Evolutionary conservation across 2,113 vertebrate species (phyloP), one percentile per base, ranked within the genome.

Genomic region (Zapornia atra): DNA sequence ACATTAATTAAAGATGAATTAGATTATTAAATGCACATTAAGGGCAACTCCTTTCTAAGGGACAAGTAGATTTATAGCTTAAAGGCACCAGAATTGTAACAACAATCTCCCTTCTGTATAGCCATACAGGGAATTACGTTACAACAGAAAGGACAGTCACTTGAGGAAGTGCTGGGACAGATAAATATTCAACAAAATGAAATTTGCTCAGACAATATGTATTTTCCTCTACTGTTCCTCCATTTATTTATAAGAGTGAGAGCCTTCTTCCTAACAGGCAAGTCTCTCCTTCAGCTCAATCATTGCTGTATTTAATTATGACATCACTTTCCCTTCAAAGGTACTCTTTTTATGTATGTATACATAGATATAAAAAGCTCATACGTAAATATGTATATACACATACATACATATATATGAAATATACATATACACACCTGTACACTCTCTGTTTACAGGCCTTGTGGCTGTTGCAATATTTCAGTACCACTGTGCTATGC

Each of bases 1-100:
- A n/a, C 66, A 86, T 92, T 97, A 95, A 96, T 97, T 97, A 96
- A 96, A 95, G 79, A 92, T 68, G 3, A 94, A 95, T 95, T 95
- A 71, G 77, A 82, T 96, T 92, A 91, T 73, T 95, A 86, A 84
- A 93, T 24, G 77, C 18, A 83, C 59, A 94, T 96, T 94, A 94
- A 95, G 44, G 22, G 17, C 66, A 94, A 83, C 73, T 96, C 76
- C 69, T 91, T 96, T 94, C 86, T 92, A 82, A 72, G 64, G 20
- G 68, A 94, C 26, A 87, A 76, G 83, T 81, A 92, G 65, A 65
- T 96, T 96, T 78, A 90, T 42, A 88, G 80, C 60, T 92, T 87
- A 95, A 94, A 92, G 31, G 44, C 8, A 72, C 4, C 25, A 33
- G 33, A 94, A 94, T 11, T 90, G 16, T 25, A 72, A 56, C 14